A percentile compares a stretch with the other conserved stretches of the same genome.
Conservation (phyloP, 2,797 vertebrate species). For the Danio choprae region DNA sequence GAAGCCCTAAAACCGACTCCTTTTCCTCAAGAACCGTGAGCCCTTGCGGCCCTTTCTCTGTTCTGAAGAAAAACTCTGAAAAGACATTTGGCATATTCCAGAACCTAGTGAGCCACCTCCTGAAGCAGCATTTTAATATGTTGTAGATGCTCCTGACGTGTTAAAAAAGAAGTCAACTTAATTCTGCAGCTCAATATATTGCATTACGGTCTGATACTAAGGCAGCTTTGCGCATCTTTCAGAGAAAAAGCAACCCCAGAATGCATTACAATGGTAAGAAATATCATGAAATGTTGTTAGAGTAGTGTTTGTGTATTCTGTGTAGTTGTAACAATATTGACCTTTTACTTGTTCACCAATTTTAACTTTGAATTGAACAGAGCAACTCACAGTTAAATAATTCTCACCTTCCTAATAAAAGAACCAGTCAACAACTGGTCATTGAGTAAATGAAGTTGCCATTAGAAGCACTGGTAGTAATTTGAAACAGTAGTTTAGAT, state of each 20-base stretch:
- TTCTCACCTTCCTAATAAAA: no score
- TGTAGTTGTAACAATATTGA: neutral
- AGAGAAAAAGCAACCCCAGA: neutral
- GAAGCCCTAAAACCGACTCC: conserved; percentile 75
- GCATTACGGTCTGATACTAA: neutral
- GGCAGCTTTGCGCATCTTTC: neutral
- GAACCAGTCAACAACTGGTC: no score
- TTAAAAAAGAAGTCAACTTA: neutral
- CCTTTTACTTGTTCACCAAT: neutral
- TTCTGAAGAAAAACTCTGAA: conserved; percentile 70
- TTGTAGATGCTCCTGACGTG: neutral
- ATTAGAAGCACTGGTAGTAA: no score
- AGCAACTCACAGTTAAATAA: no score
- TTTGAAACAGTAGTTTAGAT: no score
- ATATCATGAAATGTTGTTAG: neutral
- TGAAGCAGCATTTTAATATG: conserved; percentile 1
- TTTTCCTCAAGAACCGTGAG: conserved; percentile 75
- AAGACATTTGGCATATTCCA: conserved; percentile 40
- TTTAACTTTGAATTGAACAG: no score
- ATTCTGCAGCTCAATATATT: neutral
- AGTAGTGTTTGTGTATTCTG: neutral
- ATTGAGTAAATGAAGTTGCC: no score
- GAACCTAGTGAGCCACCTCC: neutral
- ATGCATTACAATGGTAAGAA: neutral
- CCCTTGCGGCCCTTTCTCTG: conserved; percentile 74